Evolutionary conservation across 2,797 vertebrate species (phyloP).

Genomic region (Anguilla anguilla): DNA sequence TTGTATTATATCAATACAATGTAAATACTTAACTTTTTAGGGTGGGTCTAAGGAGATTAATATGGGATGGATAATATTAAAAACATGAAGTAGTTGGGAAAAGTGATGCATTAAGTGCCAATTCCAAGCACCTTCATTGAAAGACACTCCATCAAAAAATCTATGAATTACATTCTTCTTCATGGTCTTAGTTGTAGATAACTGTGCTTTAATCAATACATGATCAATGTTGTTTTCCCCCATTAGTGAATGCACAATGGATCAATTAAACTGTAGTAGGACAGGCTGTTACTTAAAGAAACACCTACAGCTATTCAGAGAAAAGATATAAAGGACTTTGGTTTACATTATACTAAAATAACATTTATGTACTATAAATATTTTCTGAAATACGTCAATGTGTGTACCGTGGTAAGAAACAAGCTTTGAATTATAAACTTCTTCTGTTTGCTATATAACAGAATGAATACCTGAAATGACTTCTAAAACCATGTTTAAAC

Average conservation of each 20-base stretch:
- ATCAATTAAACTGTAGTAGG: neutral
- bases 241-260: slow-evolving; percentile 12
- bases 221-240: slow-evolving; percentile 17
- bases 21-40: too few species aligned
- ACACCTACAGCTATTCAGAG: neutral
- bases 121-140: slow-evolving; percentile 4
- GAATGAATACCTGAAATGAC: too few species aligned
- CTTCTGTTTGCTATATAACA: neutral
- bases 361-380: neutral
- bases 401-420: neutral
- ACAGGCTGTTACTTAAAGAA: neutral
- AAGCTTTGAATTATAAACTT: neutral
- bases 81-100: neutral
- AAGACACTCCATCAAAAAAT: slow-evolving; percentile 20
- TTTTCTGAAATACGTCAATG: neutral
- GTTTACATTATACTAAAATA: neutral
- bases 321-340: neutral
- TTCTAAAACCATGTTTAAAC: too few species aligned
- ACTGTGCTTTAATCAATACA: slow-evolving; percentile 25
- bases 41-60: neutral
- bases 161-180: slow-evolving; percentile 24
- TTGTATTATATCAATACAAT: neutral
- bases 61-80: neutral
- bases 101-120: neutral
- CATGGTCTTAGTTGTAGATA: slow-evolving; percentile 27